Conservation (phyloP, 2,888 invertebrate species). For the Diarsia dahlii region DNA sequence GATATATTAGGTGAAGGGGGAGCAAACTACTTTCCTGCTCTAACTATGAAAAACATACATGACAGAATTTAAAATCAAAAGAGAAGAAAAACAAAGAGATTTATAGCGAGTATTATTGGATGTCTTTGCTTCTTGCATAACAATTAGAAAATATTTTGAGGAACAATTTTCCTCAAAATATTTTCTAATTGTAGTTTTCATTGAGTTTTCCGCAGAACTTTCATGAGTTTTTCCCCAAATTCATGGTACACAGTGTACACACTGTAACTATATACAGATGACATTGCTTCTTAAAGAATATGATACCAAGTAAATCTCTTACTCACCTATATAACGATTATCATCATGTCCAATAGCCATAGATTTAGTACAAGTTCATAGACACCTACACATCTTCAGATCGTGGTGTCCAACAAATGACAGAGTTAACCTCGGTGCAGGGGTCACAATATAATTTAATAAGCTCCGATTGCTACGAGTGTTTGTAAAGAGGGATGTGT, state of each 20-base stretch:
- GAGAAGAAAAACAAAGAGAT: no score
- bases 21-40: neutral
- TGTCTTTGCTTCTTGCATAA: no score
- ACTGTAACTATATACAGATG: neutral
- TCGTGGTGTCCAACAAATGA: conserved; percentile 38
- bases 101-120: no score
- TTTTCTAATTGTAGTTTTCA: neutral
- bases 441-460: conserved; percentile 68
- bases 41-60: neutral
- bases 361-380: neutral
- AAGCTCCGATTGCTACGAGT: conserved; percentile 35
- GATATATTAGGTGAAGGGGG: no score
- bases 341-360: neutral
- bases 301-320: neutral
- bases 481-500: conserved; percentile 11
- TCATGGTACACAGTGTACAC: neutral
- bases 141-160: neutral
- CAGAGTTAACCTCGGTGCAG: conserved; percentile 64
- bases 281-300: neutral
- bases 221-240: neutral
- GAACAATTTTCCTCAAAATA: no score
- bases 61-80: no score
- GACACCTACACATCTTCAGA: conserved; percentile 25
- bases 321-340: neutral
- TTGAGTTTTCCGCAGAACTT: neutral